These are phyloP conservation scores for Microhierax caerulescens DNA, from an alignment of 2,797 vertebrate genomes.

Conservation along the genomic window DNA sequence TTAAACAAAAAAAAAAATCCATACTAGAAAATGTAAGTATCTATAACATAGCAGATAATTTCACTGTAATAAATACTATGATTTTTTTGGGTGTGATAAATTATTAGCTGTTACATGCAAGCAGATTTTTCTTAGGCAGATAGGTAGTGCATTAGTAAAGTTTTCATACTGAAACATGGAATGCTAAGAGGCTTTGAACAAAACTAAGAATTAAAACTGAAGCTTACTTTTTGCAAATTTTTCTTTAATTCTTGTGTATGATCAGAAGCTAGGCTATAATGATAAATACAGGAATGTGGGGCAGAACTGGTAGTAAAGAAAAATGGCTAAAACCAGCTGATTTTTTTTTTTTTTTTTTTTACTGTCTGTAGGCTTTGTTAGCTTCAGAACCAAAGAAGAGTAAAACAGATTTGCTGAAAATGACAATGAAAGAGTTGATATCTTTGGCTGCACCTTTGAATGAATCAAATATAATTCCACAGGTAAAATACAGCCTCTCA, in stretches of 20 bases:
- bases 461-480: slow-evolving; percentile 82
- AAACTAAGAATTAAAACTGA: not conserved
- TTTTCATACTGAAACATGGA: not conserved
- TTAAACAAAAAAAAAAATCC: not conserved
- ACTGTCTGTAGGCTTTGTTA: slow-evolving; percentile 83
- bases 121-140: not conserved
- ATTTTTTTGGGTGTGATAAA: not conserved
- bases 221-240: not conserved
- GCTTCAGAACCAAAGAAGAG: slow-evolving; percentile 92
- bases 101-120: not conserved
- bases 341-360: not conserved
- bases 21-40: not conserved
- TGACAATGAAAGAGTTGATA: slow-evolving; percentile 89
- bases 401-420: slow-evolving; percentile 88
- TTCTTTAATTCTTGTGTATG: not conserved
- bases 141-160: not conserved
- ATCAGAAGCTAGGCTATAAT: not conserved
- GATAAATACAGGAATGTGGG: not conserved
- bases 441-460: slow-evolving; percentile 79
- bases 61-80: not conserved
- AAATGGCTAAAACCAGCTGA: not conserved
- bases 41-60: not conserved
- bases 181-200: not conserved
- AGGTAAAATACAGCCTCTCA: slow-evolving; percentile 77
- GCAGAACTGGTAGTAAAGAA: not conserved